Evolutionary conservation across 2,888 invertebrate genomes (phyloP), one percentile per base, ranked within the genome.

Genomic region (Eudasyphora cyanicolor): DNA sequence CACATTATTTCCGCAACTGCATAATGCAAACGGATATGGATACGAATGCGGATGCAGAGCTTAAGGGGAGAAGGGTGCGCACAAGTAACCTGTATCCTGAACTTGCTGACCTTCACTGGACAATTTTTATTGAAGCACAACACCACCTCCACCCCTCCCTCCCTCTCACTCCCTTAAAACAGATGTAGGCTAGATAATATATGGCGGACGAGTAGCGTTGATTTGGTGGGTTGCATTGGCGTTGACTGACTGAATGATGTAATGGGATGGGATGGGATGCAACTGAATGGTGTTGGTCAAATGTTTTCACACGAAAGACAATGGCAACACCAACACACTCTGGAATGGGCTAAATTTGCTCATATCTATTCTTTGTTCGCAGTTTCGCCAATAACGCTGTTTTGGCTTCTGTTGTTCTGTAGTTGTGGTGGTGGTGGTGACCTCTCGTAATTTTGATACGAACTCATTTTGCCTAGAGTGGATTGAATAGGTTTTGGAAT

Each of bases 1-100:
- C 70, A 67, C 80, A 78, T 71, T 19, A 78, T 75, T 49, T 75
- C 77, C 77, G 21, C 74, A 45, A 77, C 54, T 4, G 54, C 64
- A 69, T 80, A 57, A 71, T 57, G 74, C 77, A 79, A 51, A 69
- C 73, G 73, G 69, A 79, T 76, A 32, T 49, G 42, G 45, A 14
- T n/a, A n/a, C 6, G 27, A 57, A 27, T 27, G 57, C 24, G 57
- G 35, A 64, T 14, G 29, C 1, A 35, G 38, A 57, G 27, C 57
- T 24, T 29, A 32, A 17, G 60, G 32, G 24, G 10, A 32, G 8
- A 32, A 17, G 24, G 10, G n/a, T 7, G 32, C 60, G 29, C n/a
- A n/a, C 45, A 54, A 12, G 29, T 32, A 24, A n/a, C 0, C 0
- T 29, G 29, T 60, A 29, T 60, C 60, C 60, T 60, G 60, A 60